Evolutionary conservation across 1,140 invertebrate genomes (phyloP).

Genomic region (Mizuhopecten yessoensis): DNA sequence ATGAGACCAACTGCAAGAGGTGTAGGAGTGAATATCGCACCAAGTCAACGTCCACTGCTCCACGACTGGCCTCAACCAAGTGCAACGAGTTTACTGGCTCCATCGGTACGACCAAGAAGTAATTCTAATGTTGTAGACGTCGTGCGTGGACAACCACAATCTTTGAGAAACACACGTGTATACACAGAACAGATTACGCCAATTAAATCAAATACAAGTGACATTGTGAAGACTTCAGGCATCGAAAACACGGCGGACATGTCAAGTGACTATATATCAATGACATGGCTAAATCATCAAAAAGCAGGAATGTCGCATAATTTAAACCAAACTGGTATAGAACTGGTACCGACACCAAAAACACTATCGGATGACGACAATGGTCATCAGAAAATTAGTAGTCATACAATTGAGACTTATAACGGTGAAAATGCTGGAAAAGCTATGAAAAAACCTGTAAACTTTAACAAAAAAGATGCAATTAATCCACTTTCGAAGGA

Average conservation of each 20-base stretch:
- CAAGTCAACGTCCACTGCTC: background rate
- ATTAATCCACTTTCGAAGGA: background rate
- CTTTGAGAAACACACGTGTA: no score
- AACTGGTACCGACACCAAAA: background rate
- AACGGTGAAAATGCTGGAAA: background rate
- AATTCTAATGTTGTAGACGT: background rate
- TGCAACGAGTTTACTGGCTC: background rate
- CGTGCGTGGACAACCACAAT: background rate
- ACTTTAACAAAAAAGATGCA: background rate
- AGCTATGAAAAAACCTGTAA: background rate
- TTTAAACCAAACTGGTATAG: background rate
- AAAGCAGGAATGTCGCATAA: background rate
- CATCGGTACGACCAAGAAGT: background rate
- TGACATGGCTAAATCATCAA: background rate
- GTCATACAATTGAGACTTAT: background rate
- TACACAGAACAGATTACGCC: background rate
- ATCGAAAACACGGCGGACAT: background rate
- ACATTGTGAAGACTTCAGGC: background rate
- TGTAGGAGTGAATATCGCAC: background rate
- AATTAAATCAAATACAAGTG: background rate
- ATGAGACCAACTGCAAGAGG: background rate
- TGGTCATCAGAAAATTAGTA: background rate
- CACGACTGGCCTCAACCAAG: background rate
- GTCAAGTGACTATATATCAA: background rate
- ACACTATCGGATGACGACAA: background rate